Base-by-base conservation (phyloP, 2,113 vertebrate species). In the Mesocricetus auratus region DNA sequence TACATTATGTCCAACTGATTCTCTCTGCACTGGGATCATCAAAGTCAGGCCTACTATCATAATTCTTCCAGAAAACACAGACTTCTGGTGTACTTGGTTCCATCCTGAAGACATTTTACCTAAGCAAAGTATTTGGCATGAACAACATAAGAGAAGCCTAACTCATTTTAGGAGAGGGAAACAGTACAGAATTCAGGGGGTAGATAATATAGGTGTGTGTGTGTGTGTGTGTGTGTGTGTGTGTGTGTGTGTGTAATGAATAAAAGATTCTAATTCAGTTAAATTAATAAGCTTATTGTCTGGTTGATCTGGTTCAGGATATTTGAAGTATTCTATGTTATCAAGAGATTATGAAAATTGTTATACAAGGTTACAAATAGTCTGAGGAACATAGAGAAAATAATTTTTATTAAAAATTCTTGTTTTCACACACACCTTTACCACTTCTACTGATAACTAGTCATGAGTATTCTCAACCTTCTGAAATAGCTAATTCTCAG, bases 341-440 rank as follows among this genome's bases (percentile, higher is more conserved):
- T 22, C 26, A 86, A 85, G 4, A 24, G n/a, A 89, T 31, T 64
- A 33, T 47, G 11, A 79, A 60, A 5, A 5, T 16, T 22, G 21
- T 86, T 50, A 45, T 79, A 69, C 64, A 86, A 86, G 9, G 69
- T 50, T 39, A 4, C 3, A 91, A 82, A 78, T 5, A 50, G 9
- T 83, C 31, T 78, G 60, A 95, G 78, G 31, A 96, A 73, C 66
- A 73, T 26, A 66, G 24, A 75, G 5, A 58, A 89, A 86, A n/a
- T 83, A 68, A 85, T 47, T 22, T 89, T 42, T 71, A 45, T 5
- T 96, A 39, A 0, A 92, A 96, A 83, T 47, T 87, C 7, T 87
- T 92, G 24, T 66, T 86, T 86, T 81, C 26, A 64, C 4, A 64
- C 0, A 24, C 8, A 86, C 22, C 62, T 94, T 96, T 91, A 64